Evolutionary conservation across 2,113 vertebrate genomes (phyloP).

Genomic region (Polypterus bichir): DNA sequence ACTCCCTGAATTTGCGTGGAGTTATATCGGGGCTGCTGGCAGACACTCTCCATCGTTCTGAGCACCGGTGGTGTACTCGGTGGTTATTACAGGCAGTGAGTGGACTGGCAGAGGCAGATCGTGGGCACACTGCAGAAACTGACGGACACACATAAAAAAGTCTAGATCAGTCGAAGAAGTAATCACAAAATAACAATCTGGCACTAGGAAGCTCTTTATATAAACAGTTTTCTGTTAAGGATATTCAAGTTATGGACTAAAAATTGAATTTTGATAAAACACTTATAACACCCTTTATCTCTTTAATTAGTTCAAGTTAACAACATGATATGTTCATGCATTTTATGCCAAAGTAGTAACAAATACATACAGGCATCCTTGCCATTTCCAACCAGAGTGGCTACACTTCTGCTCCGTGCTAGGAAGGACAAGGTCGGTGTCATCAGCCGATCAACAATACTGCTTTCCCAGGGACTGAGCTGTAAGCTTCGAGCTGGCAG

Average conservation of each 20-base stretch:
- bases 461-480: constrained; percentile 90
- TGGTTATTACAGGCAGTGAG: constrained; percentile 66
- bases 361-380: constrained; percentile 71
- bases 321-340: no score
- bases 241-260: no score
- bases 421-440: constrained; percentile 91
- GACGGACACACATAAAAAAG: constrained; percentile 4
- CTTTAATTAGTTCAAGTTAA: no score
- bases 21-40: constrained; percentile 67
- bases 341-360: no score
- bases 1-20: constrained; percentile 53
- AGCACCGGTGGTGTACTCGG: constrained; percentile 66
- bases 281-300: no score
- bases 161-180: no score
- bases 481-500: constrained; percentile 67
- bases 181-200: no score
- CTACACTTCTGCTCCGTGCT: constrained; percentile 84
- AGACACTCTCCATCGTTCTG: constrained; percentile 58
- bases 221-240: no score
- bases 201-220: no score
- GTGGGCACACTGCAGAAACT: constrained; percentile 79
- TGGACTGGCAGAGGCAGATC: constrained; percentile 83
- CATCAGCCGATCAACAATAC: constrained; percentile 92
- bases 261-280: no score
- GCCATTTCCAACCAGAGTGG: constrained; percentile 69